Evolutionary conservation across 1,140 invertebrate species (phyloP).

Genomic region (Zaprionus ghesquierei): DNA sequence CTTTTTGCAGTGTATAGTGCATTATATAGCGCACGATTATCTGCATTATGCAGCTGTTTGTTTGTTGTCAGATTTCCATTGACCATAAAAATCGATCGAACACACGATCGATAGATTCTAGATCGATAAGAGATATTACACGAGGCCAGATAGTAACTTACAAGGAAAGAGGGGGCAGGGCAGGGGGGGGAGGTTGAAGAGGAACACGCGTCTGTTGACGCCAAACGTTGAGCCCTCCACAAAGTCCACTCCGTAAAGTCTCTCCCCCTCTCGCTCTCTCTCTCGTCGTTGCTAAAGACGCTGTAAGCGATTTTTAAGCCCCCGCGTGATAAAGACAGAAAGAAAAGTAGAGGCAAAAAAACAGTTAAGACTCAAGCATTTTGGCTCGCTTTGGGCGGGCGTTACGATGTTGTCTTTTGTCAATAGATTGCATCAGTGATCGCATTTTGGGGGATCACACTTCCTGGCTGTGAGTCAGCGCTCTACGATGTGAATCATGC

Average conservation of each 20-base stretch:
- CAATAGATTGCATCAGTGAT: constrained; percentile 40
- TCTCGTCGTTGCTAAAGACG: constrained; percentile 65
- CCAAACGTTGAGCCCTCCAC: constrained; percentile 19
- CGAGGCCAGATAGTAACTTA: constrained; percentile 5
- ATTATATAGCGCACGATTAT: constrained; percentile 41
- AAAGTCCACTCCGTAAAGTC: constrained; percentile 1
- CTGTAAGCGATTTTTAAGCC: constrained; percentile 79
- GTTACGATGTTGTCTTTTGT: constrained; percentile 19
- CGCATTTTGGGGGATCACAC: constrained; percentile 36
- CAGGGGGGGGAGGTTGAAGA: not conserved
- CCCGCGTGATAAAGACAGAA: constrained; percentile 53
- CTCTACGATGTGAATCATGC: constrained; percentile 12
- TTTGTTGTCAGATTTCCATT: constrained; percentile 60
- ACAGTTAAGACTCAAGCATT: not conserved
- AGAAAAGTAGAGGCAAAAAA: not conserved
- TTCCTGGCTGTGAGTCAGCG: constrained; percentile 27
- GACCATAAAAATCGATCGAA: constrained; percentile 39
- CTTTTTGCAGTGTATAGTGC: not conserved
- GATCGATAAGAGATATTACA: constrained; percentile 61
- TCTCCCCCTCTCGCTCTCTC: not conserved
- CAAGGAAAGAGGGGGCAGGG: not conserved
- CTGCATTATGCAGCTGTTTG: constrained; percentile 31
- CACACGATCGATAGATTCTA: constrained; percentile 54
- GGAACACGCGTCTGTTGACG: not conserved
- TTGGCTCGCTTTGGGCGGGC: not conserved